Percentiles rank a stretch among this genome's conserved stretches.
These are phyloP conservation scores for Cryptophagus acutangulus DNA, from an alignment of 2,888 invertebrate genomes.

Conservation along the genomic window DNA sequence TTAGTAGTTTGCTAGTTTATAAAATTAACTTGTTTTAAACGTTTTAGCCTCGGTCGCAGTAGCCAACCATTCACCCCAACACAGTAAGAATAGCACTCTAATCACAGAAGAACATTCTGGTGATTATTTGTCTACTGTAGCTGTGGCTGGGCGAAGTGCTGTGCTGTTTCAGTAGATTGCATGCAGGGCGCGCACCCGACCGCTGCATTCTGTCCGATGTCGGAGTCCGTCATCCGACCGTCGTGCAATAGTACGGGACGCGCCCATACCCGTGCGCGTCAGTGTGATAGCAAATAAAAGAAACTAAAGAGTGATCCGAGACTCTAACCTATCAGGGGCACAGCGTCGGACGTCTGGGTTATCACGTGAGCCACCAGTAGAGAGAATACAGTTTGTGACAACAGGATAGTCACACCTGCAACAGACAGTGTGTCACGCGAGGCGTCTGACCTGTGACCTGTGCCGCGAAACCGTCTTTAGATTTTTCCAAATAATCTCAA, in stretches of 20 bases:
- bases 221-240: conserved; percentile 13
- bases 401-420: conserved; percentile 98
- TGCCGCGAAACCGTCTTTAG: conserved; percentile 35
- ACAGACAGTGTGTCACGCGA: conserved; percentile 58
- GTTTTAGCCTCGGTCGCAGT: conserved; percentile 45
- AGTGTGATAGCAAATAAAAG: conserved; percentile 40
- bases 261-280: conserved; percentile 34
- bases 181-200: conserved; percentile 41
- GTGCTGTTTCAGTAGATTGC: conserved; percentile 44
- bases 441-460: conserved; percentile 49
- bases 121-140: conserved; percentile 41
- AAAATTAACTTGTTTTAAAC: conserved; percentile 14
- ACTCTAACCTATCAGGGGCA: conserved; percentile 91
- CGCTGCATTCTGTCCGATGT: conserved; percentile 12
- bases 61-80: conserved; percentile 41
- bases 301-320: conserved; percentile 32
- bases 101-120: conserved; percentile 25
- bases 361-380: conserved; percentile 98
- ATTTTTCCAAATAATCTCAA: background rate
- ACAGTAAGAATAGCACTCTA: conserved; percentile 36
- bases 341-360: conserved; percentile 98
- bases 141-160: conserved; percentile 48
- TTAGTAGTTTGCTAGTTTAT: conserved; percentile 5
- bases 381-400: conserved; percentile 99
- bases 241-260: conserved; percentile 24